Evolutionary conservation across 2,888 invertebrate species (phyloP).

Genomic region (Boloria euphrosyne): DNA sequence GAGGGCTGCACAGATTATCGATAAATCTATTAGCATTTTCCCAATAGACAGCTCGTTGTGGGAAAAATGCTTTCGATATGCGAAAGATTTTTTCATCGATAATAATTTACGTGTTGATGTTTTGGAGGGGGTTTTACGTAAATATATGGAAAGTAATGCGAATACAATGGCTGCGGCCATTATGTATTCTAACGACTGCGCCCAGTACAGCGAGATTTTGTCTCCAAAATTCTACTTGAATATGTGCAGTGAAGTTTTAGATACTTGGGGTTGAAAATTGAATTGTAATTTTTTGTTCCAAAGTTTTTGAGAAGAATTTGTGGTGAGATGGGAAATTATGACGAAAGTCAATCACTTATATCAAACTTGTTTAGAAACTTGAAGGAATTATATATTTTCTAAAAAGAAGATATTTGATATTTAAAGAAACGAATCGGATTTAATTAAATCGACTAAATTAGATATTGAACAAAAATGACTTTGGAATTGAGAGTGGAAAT

Average conservation of each 20-base stretch:
- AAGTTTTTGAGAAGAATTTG: neutral
- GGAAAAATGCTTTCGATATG: constrained; percentile 68
- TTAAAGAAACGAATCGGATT: no score
- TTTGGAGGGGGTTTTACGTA: constrained; percentile 80
- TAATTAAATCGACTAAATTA: no score
- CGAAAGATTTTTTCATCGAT: constrained; percentile 69
- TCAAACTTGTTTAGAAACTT: no score
- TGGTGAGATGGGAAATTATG: neutral
- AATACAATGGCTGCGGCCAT: constrained; percentile 74
- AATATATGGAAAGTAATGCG: constrained; percentile 78
- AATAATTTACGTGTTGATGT: constrained; percentile 69
- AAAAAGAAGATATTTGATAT: no score
- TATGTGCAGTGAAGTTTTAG: constrained; percentile 73
- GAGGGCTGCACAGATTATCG: constrained; percentile 64
- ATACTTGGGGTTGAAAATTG: constrained; percentile 67
- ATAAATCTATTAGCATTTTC: constrained; percentile 68
- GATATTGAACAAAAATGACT: no score
- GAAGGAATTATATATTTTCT: no score
- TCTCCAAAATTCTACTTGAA: constrained; percentile 75
- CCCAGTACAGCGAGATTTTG: constrained; percentile 71
- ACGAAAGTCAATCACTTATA: neutral
- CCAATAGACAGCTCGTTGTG: constrained; percentile 66
- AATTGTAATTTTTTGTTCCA: neutral
- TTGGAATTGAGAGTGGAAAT: no score
- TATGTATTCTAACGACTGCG: constrained; percentile 74